Evolutionary conservation across 2,113 vertebrate species (phyloP).

Genomic region (Lycaon pictus): DNA sequence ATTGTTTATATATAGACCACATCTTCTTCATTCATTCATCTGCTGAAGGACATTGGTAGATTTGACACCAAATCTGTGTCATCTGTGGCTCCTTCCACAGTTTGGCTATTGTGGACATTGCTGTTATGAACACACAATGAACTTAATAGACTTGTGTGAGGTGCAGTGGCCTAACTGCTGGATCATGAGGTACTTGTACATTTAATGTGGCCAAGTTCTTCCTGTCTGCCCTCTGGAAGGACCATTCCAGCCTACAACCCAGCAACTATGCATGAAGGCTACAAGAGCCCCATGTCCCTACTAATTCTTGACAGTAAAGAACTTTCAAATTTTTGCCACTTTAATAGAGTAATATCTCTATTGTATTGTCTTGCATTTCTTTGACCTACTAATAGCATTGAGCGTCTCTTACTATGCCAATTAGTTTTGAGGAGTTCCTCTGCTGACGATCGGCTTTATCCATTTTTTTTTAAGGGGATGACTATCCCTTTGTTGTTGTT

Average conservation of each 20-base stretch:
- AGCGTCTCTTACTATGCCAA: neutral
- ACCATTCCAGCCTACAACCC: neutral
- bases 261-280: neutral
- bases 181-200: neutral
- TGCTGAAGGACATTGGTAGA: too few species aligned
- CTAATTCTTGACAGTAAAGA: neutral
- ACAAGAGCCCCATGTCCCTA: neutral
- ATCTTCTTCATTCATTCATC: too few species aligned
- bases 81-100: too few species aligned
- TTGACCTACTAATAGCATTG: neutral
- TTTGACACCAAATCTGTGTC: too few species aligned
- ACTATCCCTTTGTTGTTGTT: neutral
- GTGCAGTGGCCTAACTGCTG: neutral
- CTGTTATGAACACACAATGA: too few species aligned
- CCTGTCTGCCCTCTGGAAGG: neutral
- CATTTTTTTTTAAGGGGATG: neutral
- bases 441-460: neutral
- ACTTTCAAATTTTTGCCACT: neutral
- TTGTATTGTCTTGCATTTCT: neutral
- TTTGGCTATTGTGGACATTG: too few species aligned
- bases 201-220: neutral
- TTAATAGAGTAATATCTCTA: neutral
- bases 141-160: neutral
- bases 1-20: too few species aligned
- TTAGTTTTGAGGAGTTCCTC: neutral